These are phyloP conservation scores for Hydrochoerus hydrochaeris DNA, from an alignment of 2,113 vertebrate genomes.

Conservation along the genomic window DNA sequence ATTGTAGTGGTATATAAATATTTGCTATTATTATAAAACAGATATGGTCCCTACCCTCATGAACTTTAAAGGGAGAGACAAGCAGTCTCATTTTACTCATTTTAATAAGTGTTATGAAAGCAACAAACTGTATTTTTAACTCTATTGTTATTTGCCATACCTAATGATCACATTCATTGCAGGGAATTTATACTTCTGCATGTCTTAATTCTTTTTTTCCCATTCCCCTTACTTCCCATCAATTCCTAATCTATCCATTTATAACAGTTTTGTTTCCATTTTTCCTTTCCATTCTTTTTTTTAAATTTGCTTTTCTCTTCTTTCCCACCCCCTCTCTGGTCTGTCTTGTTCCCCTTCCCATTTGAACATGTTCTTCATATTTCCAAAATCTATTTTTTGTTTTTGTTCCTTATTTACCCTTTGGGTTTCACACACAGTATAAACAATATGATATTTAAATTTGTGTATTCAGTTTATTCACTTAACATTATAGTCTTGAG, in stretches of 20 bases:
- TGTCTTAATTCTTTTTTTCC: background rate
- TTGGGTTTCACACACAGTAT: background rate
- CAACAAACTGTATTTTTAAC: background rate
- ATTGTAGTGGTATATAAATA: slow-evolving; percentile 44
- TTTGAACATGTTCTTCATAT: background rate
- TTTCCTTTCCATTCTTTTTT: background rate
- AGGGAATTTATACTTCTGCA: background rate
- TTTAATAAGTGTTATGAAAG: slow-evolving; percentile 1
- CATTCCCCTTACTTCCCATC: background rate
- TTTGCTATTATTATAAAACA: slow-evolving; percentile 15
- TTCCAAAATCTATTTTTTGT: background rate
- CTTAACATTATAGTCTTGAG: background rate
- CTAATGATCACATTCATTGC: background rate
- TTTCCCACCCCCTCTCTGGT: background rate
- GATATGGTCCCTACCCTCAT: background rate
- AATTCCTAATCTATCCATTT: background rate
- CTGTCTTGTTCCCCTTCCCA: background rate
- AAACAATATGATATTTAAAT: background rate
- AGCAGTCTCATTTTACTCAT: slow-evolving; percentile 37
- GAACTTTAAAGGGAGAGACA: slow-evolving; percentile 1
- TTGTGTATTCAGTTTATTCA: background rate
- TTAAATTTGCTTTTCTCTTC: background rate
- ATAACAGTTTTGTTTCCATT: background rate
- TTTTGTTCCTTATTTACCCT: background rate
- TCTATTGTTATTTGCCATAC: background rate